Percentiles rank a stretch among this genome's conserved stretches.
Evolutionary conservation across 1,140 invertebrate species (phyloP).

Genomic region (Aphidius ervi): DNA sequence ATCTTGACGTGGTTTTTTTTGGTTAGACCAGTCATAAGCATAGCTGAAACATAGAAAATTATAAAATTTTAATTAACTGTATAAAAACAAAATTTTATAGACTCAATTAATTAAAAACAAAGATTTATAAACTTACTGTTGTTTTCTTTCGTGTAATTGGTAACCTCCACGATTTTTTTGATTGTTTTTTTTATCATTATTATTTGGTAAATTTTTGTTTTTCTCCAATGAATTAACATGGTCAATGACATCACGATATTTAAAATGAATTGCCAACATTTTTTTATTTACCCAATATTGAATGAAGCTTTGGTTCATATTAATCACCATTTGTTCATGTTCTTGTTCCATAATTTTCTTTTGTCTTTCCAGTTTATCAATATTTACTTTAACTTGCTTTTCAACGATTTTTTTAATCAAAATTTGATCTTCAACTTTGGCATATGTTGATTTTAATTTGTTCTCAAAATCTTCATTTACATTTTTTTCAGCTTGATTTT

Average conservation of each 20-base stretch:
- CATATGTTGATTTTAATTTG: conserved; percentile 37
- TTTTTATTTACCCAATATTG: conserved; percentile 42
- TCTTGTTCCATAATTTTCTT: conserved; percentile 43
- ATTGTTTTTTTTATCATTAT: conserved; percentile 47
- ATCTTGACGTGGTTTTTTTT: conserved; percentile 40
- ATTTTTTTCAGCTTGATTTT: too few species aligned
- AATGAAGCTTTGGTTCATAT: too few species aligned
- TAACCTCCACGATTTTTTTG: conserved; percentile 49
- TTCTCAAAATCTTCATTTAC: too few species aligned
- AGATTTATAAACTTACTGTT: too few species aligned
- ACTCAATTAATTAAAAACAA: too few species aligned
- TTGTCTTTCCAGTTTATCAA: conserved; percentile 43
- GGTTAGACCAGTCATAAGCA: too few species aligned
- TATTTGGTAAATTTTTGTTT: conserved; percentile 46
- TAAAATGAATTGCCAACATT: conserved; percentile 58
- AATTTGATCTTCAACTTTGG: not conserved
- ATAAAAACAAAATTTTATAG: too few species aligned
- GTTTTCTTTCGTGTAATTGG: conserved; percentile 29
- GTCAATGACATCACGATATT: conserved; percentile 56
- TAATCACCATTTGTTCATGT: conserved; percentile 50
- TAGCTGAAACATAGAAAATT: too few species aligned
- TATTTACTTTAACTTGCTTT: conserved; percentile 37
- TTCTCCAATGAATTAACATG: conserved; percentile 51
- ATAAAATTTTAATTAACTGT: too few species aligned
- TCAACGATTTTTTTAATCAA: conserved; percentile 24